Evolutionary conservation across 2,113 vertebrate species (phyloP), one percentile per base, ranked within the genome.

Genomic region (Blennius ocellaris): DNA sequence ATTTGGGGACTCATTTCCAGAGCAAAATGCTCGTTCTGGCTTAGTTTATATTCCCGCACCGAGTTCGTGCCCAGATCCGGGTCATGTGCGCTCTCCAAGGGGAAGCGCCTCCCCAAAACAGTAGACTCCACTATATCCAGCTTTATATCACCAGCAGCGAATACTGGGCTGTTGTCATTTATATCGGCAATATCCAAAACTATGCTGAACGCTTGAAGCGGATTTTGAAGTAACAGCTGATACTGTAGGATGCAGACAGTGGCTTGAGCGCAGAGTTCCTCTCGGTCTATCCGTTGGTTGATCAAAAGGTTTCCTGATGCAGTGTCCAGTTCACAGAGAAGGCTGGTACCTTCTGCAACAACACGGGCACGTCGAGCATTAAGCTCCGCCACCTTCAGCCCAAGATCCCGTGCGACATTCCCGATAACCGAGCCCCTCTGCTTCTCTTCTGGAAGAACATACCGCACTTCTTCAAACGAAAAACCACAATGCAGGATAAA

Each of bases 121-220:
- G 93, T 92, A 11, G 93, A 91, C 83, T 96, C 95, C 44, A 89
- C 92, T 43, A 95, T 73, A 82, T 94, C 94, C 8, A 95, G 76
- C 43, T 92, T 62, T 54, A 91, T 91, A 15, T 90, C 71, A 11
- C 36, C 79, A 3, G 84, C 82, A 39, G 89, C 69, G 17, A 93
- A 94, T 1, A 70, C 78, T 3, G 93, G 93, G 21, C 73, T 91
- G 78, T 94, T 94, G 81, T 94, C 93, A 62, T 94, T 94, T 59
- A 93, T 87, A 61, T 94, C 93, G 5, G 78, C 57, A 51, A 94
- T 82, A 5, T 94, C 92, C 62, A 94, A 78, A 63, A 91, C 77
- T 36, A 94, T 66, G 59, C 91, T 90, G 75, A 83, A 85, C 1
- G 91, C 86, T 80, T 80, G 87, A 17, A 94, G 90, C 0, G 92